Evolutionary conservation across 2,113 vertebrate genomes (phyloP).

Genomic region (Pogona vitticeps): DNA sequence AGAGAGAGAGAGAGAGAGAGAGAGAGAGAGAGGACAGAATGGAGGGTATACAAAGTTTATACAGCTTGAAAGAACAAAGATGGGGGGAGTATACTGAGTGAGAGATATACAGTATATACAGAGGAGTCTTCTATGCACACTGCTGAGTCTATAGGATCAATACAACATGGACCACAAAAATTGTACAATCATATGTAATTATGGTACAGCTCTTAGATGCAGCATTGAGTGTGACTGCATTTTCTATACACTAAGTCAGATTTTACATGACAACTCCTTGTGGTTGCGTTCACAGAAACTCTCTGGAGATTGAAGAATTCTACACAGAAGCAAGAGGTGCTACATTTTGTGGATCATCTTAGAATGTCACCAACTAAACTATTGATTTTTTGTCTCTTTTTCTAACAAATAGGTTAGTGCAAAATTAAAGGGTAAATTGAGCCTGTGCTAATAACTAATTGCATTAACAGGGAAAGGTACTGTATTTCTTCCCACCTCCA

Average conservation of each 20-base stretch:
- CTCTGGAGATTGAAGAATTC: not conserved
- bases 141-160: too few relatives aligned
- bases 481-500: not conserved
- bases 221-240: not conserved
- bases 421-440: slow-evolving; percentile 26
- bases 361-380: not conserved
- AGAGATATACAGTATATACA: too few relatives aligned
- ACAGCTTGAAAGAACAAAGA: too few relatives aligned
- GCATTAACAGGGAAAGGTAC: slow-evolving; percentile 19
- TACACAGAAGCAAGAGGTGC: not conserved
- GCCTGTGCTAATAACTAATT: slow-evolving; percentile 35
- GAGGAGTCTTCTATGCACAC: too few relatives aligned
- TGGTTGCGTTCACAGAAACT: not conserved
- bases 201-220: not conserved
- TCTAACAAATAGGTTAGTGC: slow-evolving; percentile 41
- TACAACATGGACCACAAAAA: too few relatives aligned
- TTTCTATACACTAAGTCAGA: not conserved
- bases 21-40: too few relatives aligned
- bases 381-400: slow-evolving; percentile 37
- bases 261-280: not conserved
- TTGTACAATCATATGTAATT: not conserved
- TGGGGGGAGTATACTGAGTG: too few relatives aligned
- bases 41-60: too few relatives aligned
- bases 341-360: not conserved
- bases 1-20: too few relatives aligned